phyloP scores from a whole-genome alignment of 2,888 invertebrate genomes.

The Heteropelma amictum region DNA sequence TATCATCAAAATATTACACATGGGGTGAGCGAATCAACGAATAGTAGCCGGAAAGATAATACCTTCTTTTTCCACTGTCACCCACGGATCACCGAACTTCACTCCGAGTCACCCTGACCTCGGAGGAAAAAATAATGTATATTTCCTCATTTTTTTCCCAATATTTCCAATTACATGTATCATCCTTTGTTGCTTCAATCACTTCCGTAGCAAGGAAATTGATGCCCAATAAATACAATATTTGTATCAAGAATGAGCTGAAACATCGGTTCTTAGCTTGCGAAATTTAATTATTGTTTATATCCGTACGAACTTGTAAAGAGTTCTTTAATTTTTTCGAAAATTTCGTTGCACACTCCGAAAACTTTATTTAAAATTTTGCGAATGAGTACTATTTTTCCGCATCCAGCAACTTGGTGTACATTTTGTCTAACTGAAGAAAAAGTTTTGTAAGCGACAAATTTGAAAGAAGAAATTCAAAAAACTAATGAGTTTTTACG shows the following conservation, averaged over 20 bases:
- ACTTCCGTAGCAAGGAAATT: too few relatives aligned
- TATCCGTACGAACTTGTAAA: background rate
- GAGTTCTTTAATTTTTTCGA: too few relatives aligned
- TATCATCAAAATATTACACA: background rate
- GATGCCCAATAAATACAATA: too few relatives aligned
- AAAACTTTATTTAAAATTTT: too few relatives aligned
- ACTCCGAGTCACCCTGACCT: conserved; percentile 6
- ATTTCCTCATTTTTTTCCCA: background rate
- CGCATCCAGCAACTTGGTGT: too few relatives aligned
- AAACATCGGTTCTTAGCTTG: too few relatives aligned
- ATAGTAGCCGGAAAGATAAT: conserved; percentile 52
- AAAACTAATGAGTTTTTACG: background rate
- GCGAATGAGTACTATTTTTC: too few relatives aligned
- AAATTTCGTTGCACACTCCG: too few relatives aligned
- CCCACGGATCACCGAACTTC: conserved; percentile 36
- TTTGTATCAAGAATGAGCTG: too few relatives aligned
- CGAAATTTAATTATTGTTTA: background rate
- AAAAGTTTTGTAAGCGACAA: background rate
- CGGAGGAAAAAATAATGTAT: background rate
- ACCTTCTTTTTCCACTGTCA: conserved; percentile 1
- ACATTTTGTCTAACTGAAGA: background rate
- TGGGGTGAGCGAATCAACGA: conserved; percentile 24
- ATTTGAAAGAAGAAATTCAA: background rate
- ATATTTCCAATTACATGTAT: too few relatives aligned
- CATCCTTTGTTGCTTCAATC: too few relatives aligned